A percentile compares a stretch with the other conserved stretches of the same genome.
These are phyloP conservation scores for Unio delphinus DNA, from an alignment of 2,888 invertebrate genomes.

Conservation along the genomic window DNA sequence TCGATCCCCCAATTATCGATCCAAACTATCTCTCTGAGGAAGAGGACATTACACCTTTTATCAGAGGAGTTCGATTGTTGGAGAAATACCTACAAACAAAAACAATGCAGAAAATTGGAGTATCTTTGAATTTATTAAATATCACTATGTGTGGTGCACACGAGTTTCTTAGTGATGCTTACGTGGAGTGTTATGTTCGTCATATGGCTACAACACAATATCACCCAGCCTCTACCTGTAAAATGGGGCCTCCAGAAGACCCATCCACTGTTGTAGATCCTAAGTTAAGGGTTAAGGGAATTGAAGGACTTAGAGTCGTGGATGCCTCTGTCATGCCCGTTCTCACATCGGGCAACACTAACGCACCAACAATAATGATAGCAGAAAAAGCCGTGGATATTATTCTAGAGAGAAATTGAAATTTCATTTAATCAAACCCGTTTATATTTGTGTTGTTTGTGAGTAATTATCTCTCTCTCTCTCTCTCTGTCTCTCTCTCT, in stretches of 20 bases:
- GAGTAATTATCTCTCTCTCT: too few species aligned
- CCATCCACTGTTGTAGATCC: slow-evolving; percentile 19
- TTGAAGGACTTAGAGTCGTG: slow-evolving; percentile 15
- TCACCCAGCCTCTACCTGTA: slow-evolving; percentile 28
- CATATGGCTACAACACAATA: slow-evolving; percentile 14
- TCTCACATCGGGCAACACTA: slow-evolving; percentile 21
- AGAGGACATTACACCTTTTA: slow-evolving; percentile 21
- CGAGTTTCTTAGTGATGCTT: slow-evolving; percentile 11
- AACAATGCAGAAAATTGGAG: slow-evolving; percentile 8
- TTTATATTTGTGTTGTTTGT: neutral
- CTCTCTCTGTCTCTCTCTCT: too few species aligned
- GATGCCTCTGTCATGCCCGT: slow-evolving; percentile 27
- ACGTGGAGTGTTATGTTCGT: slow-evolving; percentile 14
- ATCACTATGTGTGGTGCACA: slow-evolving; percentile 7
- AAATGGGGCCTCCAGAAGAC: slow-evolving; percentile 21
- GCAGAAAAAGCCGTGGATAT: slow-evolving; percentile 29
- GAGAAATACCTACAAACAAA: slow-evolving; percentile 12
- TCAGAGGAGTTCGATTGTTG: slow-evolving; percentile 12
- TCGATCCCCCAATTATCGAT: slow-evolving; percentile 86
- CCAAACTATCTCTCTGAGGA: slow-evolving; percentile 85
- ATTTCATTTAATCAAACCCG: neutral
- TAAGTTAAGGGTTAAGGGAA: slow-evolving; percentile 17
- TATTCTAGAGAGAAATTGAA: slow-evolving; percentile 15
- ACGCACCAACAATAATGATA: slow-evolving; percentile 29
- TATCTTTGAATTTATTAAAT: slow-evolving; percentile 3